Conservation (phyloP, 2,113 vertebrate species). For the Zosterops japonicus region DNA sequence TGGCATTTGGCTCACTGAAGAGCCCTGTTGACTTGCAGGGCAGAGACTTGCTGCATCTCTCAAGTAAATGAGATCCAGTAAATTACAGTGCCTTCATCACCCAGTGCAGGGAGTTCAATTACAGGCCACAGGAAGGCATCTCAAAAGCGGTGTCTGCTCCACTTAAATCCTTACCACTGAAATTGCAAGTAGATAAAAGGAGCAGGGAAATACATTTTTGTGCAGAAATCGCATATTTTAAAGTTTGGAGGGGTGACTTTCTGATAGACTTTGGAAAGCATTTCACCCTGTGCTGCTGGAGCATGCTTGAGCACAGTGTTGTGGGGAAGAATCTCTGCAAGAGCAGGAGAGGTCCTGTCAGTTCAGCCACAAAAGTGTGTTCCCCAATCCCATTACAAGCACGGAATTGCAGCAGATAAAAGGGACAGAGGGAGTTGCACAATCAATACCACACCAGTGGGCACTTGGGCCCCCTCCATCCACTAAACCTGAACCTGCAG, state of each 20-base stretch:
- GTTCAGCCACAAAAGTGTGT: not conserved
- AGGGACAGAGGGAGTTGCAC: not conserved
- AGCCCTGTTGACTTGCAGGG: not conserved
- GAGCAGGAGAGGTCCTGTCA: rapidly evolving
- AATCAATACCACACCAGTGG: not conserved
- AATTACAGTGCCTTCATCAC: not conserved
- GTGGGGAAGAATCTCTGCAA: not conserved
- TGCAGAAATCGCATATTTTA: not conserved
- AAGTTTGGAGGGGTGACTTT: not conserved
- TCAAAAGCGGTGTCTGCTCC: not conserved
- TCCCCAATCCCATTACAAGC: not conserved
- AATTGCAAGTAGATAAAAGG: not conserved
- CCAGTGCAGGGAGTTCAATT: not conserved
- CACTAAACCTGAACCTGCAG: not conserved
- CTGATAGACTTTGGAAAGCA: not conserved
- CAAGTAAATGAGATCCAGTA: not conserved
- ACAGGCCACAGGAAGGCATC: not conserved
- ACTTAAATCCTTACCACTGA: not conserved
- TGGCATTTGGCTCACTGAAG: not conserved
- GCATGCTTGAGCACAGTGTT: rapidly evolving
- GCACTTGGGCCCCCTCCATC: not conserved
- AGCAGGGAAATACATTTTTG: not conserved
- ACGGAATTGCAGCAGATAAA: not conserved
- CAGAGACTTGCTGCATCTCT: not conserved
- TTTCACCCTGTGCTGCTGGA: not conserved